A percentile compares a stretch with the other conserved stretches of the same genome.
Evolutionary conservation across 2,113 vertebrate species (phyloP).

Genomic region (Dicentrarchus labrax): DNA sequence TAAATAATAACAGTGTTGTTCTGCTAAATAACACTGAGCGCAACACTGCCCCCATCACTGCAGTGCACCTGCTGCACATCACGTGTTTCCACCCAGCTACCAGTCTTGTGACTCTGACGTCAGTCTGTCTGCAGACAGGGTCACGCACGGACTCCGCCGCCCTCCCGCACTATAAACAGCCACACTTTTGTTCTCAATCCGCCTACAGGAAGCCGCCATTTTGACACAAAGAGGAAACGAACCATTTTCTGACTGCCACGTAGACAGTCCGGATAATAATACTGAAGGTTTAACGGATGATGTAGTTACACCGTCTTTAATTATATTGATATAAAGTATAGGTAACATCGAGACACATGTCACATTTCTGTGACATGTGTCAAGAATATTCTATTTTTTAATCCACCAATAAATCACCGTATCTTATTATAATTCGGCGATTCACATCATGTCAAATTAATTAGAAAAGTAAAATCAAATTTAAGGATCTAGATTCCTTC

Average conservation of each 20-base stretch:
- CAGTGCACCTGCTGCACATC: conserved; percentile 28
- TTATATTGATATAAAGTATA: neutral
- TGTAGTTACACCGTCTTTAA: accelerated
- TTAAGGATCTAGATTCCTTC: accelerated
- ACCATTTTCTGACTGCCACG: conserved; percentile 63
- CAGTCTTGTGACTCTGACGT: conserved; percentile 68
- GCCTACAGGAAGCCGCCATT: conserved; percentile 71
- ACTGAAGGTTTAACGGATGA: accelerated
- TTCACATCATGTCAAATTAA: accelerated
- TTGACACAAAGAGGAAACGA: conserved; percentile 60
- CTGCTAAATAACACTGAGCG: neutral
- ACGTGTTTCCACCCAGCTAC: conserved; percentile 30
- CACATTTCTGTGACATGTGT: neutral
- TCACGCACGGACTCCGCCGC: neutral
- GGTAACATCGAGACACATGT: accelerated
- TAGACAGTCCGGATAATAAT: neutral
- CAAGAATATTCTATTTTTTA: accelerated
- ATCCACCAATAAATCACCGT: accelerated
- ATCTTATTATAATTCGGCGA: neutral
- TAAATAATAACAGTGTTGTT: neutral
- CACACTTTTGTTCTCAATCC: conserved; percentile 29
- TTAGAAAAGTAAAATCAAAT: neutral
- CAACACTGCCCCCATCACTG: conserved; percentile 64
- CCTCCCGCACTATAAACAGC: neutral
- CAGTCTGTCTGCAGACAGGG: conserved; percentile 12